phyloP scores from a whole-genome alignment of 1,140 invertebrate genomes.

The Rhysida immarginata region DNA sequence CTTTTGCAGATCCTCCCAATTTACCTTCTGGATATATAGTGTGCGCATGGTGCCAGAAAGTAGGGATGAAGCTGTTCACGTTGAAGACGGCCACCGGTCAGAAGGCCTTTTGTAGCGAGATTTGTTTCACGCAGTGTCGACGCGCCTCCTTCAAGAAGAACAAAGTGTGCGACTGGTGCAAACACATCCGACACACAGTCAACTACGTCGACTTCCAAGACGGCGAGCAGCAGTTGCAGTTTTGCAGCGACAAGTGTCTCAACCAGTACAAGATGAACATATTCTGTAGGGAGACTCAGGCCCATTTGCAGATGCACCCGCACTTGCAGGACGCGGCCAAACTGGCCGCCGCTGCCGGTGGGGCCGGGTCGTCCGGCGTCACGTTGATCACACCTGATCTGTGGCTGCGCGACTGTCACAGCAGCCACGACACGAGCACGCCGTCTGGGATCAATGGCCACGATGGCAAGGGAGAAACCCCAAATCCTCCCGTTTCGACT shows the following conservation, averaged over 20 bases:
- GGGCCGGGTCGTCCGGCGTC: constrained; percentile 22
- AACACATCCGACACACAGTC: constrained; percentile 74
- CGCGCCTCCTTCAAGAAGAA: constrained; percentile 76
- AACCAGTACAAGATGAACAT: constrained; percentile 94
- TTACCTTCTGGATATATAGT: constrained; percentile 20
- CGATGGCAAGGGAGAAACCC: background rate
- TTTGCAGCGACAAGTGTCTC: constrained; percentile 68
- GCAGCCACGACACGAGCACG: background rate
- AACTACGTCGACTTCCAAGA: constrained; percentile 72
- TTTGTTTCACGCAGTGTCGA: constrained; percentile 74
- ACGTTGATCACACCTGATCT: constrained; percentile 70
- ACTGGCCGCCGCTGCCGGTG: constrained; percentile 31
- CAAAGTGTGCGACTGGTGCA: constrained; percentile 86
- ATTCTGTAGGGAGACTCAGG: constrained; percentile 78
- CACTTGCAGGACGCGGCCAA: constrained; percentile 38
- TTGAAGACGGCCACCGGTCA: constrained; percentile 22
- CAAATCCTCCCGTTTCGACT: background rate
- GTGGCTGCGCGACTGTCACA: constrained; percentile 48
- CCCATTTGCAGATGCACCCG: constrained; percentile 67
- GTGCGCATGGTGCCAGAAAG: constrained; percentile 39
- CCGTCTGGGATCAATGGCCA: background rate
- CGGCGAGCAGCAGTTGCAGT: constrained; percentile 37
- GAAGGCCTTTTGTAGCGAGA: constrained; percentile 61
- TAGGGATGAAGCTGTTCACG: constrained; percentile 30
- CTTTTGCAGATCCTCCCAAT: constrained; percentile 14